Percentiles rank a stretch among this genome's conserved stretches.
These are phyloP conservation scores for Drosophila subsilvestris DNA, from an alignment of 2,888 invertebrate genomes.

Conservation along the genomic window DNA sequence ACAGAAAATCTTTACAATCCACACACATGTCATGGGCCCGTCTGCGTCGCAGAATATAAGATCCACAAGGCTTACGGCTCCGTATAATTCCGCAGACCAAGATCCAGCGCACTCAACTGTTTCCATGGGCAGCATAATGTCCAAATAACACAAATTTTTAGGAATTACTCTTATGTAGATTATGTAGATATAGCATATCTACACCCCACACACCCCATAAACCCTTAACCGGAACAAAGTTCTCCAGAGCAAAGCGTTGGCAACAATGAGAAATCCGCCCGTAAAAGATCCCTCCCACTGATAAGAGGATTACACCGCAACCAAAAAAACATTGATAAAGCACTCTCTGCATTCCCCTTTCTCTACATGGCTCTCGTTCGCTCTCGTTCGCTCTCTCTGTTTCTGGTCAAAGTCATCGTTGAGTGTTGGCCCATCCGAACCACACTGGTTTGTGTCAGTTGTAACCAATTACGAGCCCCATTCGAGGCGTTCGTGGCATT, in stretches of 20 bases:
- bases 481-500: slow-evolving; percentile 6
- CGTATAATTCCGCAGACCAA: background rate
- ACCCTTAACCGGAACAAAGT: background rate
- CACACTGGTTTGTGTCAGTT: slow-evolving; percentile 70
- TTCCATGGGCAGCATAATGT: background rate
- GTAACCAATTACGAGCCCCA: slow-evolving; percentile 58
- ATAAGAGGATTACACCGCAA: background rate
- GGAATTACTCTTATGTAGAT: background rate
- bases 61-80: background rate
- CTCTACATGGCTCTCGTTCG: background rate
- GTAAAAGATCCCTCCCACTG: background rate
- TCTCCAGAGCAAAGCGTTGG: background rate
- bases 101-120: background rate
- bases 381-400: slow-evolving; percentile 4
- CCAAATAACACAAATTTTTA: background rate
- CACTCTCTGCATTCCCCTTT: background rate
- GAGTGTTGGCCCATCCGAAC: slow-evolving; percentile 37
- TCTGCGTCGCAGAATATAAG: too few species aligned
- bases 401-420: slow-evolving; percentile 2
- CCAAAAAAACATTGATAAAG: background rate
- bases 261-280: background rate
- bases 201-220: background rate
- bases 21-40: too few species aligned
- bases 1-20: background rate
- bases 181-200: background rate